These are phyloP conservation scores for Hippopotamus amphibius DNA, from an alignment of 2,113 vertebrate species.

Conservation along the genomic window DNA sequence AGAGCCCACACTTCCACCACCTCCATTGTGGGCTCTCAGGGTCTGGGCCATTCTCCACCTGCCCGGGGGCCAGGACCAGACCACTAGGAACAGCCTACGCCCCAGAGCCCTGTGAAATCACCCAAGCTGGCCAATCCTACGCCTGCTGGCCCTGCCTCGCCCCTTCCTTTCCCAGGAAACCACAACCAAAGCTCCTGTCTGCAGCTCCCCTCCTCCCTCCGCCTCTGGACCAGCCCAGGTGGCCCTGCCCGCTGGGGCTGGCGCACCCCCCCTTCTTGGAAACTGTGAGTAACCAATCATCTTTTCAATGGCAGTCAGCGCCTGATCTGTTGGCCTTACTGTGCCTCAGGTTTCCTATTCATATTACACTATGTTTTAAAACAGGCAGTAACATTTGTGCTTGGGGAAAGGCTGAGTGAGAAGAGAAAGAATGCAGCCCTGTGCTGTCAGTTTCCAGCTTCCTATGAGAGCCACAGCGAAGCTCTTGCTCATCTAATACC, in stretches of 20 bases:
- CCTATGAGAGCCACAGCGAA: not conserved
- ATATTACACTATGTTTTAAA: not conserved
- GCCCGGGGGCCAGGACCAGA: not conserved
- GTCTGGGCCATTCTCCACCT: not conserved
- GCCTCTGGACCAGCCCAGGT: not conserved
- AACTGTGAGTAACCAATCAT: not conserved
- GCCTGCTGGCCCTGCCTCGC: not conserved
- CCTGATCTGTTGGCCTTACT: not conserved
- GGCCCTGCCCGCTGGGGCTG: no score
- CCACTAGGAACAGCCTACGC: accelerated
- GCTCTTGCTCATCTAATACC: not conserved
- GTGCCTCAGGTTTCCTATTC: not conserved
- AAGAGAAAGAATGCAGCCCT: not conserved
- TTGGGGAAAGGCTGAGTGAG: not conserved
- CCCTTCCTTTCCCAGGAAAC: not conserved
- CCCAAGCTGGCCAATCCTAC: no score
- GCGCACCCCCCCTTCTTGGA: not conserved
- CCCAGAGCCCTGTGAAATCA: not conserved
- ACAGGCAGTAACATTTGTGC: not conserved
- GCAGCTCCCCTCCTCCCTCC: not conserved
- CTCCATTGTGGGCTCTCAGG: not conserved
- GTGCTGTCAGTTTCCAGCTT: not conserved
- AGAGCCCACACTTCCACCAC: not conserved
- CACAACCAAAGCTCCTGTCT: not conserved
- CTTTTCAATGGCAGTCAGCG: not conserved